phyloP scores from a whole-genome alignment of 1,140 invertebrate genomes.

The Thaumatotibia leucotreta region DNA sequence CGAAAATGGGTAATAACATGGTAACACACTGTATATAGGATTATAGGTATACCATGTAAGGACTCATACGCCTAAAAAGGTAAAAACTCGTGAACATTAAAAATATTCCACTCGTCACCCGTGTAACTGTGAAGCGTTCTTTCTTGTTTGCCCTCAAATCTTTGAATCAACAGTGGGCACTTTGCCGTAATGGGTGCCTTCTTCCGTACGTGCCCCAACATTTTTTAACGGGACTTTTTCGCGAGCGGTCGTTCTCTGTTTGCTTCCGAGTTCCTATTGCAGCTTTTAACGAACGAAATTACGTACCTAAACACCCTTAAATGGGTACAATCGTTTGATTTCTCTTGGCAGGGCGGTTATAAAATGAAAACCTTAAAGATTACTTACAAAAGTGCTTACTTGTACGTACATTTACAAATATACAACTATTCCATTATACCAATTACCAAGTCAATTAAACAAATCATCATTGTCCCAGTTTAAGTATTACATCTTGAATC shows the following conservation, averaged over 20 bases:
- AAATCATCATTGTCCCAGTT: too few species aligned
- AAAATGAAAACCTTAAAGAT: too few species aligned
- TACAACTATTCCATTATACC: too few species aligned
- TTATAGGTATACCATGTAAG: not conserved
- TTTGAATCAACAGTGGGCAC: constrained; percentile 63
- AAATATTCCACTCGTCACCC: not conserved
- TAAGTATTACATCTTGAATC: too few species aligned
- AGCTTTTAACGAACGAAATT: not conserved
- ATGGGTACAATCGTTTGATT: too few species aligned
- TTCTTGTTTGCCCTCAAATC: constrained; percentile 48
- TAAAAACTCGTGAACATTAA: not conserved
- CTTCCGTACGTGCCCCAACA: constrained; percentile 71
- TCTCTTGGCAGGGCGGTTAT: too few species aligned
- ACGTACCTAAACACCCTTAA: not conserved
- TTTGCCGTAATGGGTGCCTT: constrained; percentile 65
- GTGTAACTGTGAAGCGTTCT: constrained; percentile 5
- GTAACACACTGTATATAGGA: too few species aligned
- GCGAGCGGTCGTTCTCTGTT: constrained; percentile 62
- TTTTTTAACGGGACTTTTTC: constrained; percentile 76
- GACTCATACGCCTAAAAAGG: not conserved
- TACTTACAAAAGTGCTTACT: too few species aligned
- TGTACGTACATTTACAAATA: too few species aligned
- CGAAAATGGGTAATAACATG: too few species aligned
- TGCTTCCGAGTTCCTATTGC: constrained; percentile 36
- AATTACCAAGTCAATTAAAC: too few species aligned